Evolutionary conservation across 2,797 vertebrate genomes (phyloP), one percentile per base, ranked within the genome.

Genomic region (Ctenochaetus hawaiiensis): DNA sequence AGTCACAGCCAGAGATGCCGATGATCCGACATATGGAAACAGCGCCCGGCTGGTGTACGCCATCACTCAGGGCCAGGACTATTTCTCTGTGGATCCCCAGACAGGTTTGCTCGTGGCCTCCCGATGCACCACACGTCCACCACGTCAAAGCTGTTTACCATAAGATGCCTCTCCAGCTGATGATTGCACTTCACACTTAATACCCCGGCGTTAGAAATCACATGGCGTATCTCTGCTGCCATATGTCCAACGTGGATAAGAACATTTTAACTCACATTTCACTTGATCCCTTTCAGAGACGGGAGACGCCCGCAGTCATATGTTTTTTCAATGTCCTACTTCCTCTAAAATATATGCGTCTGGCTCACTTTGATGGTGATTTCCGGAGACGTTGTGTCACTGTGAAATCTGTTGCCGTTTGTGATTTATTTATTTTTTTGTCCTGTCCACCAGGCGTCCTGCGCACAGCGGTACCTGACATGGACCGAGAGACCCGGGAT

Each of bases 41-140:
- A 99, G 97, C 37, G 98, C 98, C 73, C 96, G 96, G 89, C 73
- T 99, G 84, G 98, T 99, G 79, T 99, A 99, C 61, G 97, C 97
- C 60, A 96, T 99, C 63, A 95, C 96, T 26, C 96, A 99, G 86
- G 97, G 98, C 48, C 97, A 99, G 61, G 96, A 97, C 66, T 97
- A 96, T 87, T 99, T 99, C 92, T 98, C 98, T 0, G 97, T 99
- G 88, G 98, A 99, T 88, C 96, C 97, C 37, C 97, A 99, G 88
- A 97, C 98, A 97, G 98, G 98, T 91, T 68, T 56, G 85, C 14
- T 63, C 47, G 17, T 22, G 41, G 20, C n/a, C 48, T 67, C 45
- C 41, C 57, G 7, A 52, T 51, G 57, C 5, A 17, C 30, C 2
- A 6, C 22, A 18, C 63, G 60, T 51, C 47, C 52, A 34, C 30